Evolutionary conservation across 2,113 vertebrate species (phyloP), one percentile per base, ranked within the genome.

Genomic region (Eudyptes chrysolophus): DNA sequence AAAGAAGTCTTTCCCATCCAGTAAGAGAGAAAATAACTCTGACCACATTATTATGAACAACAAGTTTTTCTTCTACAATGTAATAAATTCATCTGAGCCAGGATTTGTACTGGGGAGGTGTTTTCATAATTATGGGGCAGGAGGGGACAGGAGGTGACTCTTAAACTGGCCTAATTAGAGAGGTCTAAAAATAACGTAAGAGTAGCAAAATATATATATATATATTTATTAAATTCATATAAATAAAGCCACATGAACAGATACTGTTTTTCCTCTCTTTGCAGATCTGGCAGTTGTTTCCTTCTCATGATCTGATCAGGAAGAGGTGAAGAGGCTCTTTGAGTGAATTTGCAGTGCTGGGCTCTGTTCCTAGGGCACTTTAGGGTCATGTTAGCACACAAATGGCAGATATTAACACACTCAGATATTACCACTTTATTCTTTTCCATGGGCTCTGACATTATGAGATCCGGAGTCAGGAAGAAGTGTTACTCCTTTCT

Each of bases 11-110:
- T 93, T 91, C 96, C 95, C 93, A 98, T 95, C 97, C 94, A 92
- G 80, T 87, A 90, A 96, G 92, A 75, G 87, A 95, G 90, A 97
- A 98, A 97, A 97, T 94, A 97, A 81, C 93, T 92, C 93, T 88
- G 76, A 94, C 93, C 95, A 68, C 85, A 40, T 55, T 88, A 94
- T 87, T 94, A 84, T 52, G 87, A 97, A 97, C 89, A 97, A 93
- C 78, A 93, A 90, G 66, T 84, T 97, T 93, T 92, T 94, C 80
- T 90, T 88, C 85, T 92, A 75, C 89, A 92, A 82, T 60, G 82
- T 81, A 96, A 92, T 92, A 96, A 92, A 97, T 94, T 91, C 51
- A 72, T 97, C 75, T 48, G 55, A 91, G 78, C 19, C 55, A 74
- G 75, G 84, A 95, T 96, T 93, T 97, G 79, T 94, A 95, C 91